Conservation (phyloP, 2,113 vertebrate genomes). For the Gorsachius goisagi region DNA sequence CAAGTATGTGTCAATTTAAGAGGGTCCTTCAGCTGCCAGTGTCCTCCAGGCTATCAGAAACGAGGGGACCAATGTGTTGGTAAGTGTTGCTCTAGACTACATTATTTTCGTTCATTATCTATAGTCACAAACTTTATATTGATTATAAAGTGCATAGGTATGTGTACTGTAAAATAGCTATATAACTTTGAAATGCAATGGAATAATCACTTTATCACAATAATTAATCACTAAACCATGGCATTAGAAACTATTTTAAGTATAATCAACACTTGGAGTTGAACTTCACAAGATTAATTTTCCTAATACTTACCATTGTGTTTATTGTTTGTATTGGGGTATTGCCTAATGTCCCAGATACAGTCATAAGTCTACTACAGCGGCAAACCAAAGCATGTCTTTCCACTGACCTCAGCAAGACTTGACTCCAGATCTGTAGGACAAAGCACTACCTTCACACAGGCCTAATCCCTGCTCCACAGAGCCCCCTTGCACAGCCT, state of each 20-base stretch:
- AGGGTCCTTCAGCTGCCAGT: constrained; percentile 91
- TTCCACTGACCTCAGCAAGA: background rate
- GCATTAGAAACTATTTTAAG: background rate
- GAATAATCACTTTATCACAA: background rate
- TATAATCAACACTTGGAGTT: background rate
- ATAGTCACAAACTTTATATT: background rate
- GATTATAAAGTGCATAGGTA: background rate
- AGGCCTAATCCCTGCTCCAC: background rate
- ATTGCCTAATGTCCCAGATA: background rate
- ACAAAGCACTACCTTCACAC: background rate
- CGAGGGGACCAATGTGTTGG: constrained; percentile 89
- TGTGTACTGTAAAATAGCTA: background rate
- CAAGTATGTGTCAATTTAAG: constrained; percentile 90
- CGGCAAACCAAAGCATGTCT: background rate
- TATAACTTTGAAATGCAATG: background rate
- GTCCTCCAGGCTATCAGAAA: constrained; percentile 87
- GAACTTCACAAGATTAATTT: background rate
- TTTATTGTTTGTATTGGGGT: background rate
- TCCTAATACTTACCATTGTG: background rate
- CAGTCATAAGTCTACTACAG: background rate
- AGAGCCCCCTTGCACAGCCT: background rate
- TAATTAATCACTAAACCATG: background rate
- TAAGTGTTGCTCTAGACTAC: constrained; percentile 63
- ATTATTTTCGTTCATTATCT: background rate
- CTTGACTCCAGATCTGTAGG: background rate